Base-by-base conservation (phyloP, 2,888 invertebrate species). In the Nineta flava region DNA sequence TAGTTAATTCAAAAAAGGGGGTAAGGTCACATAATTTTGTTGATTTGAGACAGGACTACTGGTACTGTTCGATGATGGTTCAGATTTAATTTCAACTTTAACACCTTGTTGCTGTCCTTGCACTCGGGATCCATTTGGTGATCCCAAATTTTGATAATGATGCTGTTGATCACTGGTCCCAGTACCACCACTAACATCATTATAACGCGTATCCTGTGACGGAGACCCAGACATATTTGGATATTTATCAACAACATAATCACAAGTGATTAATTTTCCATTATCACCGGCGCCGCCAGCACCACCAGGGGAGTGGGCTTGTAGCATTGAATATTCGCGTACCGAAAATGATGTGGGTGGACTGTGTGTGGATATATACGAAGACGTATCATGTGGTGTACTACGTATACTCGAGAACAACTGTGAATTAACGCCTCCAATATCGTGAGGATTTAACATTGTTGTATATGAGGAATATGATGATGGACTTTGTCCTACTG, bases 1-100 rank as follows among this genome's bases (percentile, higher is more conserved):
- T 63, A 60, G 63, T 65, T 70, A 81, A 71, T 81, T 81, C 77
- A 81, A 75, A 81, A 83, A 83, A 77, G 82, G 81, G 70, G 83
- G 83, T 68, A 83, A 67, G 49, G 81, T 75, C 40, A 82, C 81
- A 61, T 81, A 83, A 46, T 15, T 15, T 17, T 45, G 45, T 61
- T 79, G 80, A 54, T 66, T 74, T 58, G 59, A 35, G 5, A 13
- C 60, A 7, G 26, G 26, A 26, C 26, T 26, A 26, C 26, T 26
- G 7, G 26, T 7, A 26, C 26, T 26, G 26, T 26, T 26, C 7
- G 26, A 26, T 15, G 60, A 61, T 40, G 59, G 58, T 49, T 67
- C 67, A 12, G 59, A 53, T 55, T 67, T 67, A 41, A 49, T 41
- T 43, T 57, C 55, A 31, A 65, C 66, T 50, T 67, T 66, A 6